phyloP scores from a whole-genome alignment of 2,797 vertebrate genomes.

The Botia kubotai region DNA sequence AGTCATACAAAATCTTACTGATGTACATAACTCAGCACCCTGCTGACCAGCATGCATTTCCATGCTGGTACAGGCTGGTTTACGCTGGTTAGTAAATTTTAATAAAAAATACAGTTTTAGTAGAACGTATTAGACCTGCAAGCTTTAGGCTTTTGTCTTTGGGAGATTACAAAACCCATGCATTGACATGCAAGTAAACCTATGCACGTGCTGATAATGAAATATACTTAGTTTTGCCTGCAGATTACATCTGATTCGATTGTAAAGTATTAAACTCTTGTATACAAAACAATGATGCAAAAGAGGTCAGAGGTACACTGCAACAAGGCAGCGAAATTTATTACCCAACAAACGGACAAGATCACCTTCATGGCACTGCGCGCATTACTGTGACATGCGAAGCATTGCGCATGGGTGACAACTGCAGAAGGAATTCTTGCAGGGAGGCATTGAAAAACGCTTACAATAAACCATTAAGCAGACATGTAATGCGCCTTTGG shows the following conservation, averaged over 20 bases:
- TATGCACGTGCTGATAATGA: neutral
- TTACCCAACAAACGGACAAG: constrained; percentile 62
- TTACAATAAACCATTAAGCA: constrained; percentile 53
- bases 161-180: neutral
- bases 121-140: neutral
- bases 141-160: constrained; percentile 17
- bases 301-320: constrained; percentile 49
- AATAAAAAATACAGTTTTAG: neutral
- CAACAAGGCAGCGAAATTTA: constrained; percentile 69
- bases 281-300: constrained; percentile 37
- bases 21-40: neutral
- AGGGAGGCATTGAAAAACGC: constrained; percentile 50
- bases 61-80: neutral
- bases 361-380: constrained; percentile 77
- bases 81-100: neutral
- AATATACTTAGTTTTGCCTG: constrained; percentile 6
- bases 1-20: neutral
- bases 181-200: neutral
- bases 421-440: constrained; percentile 58
- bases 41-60: neutral
- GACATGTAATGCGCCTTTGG: neutral
- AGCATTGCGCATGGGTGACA: constrained; percentile 55
- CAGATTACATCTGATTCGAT: constrained; percentile 36
- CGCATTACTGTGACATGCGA: constrained; percentile 71
- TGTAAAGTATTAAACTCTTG: constrained; percentile 25